Base-by-base conservation (phyloP, 2,113 vertebrate genomes). In the Telmatochromis sp. region DNA sequence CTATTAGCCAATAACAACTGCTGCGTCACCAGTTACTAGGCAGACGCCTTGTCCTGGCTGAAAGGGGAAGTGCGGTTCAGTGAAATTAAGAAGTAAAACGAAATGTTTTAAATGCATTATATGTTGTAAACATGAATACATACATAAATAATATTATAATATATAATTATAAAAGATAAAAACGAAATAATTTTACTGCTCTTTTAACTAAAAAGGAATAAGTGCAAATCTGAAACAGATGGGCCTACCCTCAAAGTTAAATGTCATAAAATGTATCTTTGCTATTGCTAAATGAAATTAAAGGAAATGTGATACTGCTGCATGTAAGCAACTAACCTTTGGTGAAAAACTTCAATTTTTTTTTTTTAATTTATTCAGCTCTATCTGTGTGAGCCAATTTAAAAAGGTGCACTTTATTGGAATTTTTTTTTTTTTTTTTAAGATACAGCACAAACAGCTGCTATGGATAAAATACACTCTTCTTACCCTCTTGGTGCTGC, bases 21-120 rank as follows among this genome's bases (percentile, higher is more conserved):
- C 6, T 35, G 50, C 47, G n/a, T 91, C 87, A 91, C 9, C 14
- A 60, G 89, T 92, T 93, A 40, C 93, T 73, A 91, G 91, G 92
- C 28, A 91, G 89, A 89, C 19, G 11, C 33, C 12, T 10, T 54
- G 45, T 31, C 73, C 17, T 51, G 45, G 15, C 28, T 51, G 26
- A 31, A 78, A 7, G 40, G 3, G 26, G 23, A 50, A 50, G 71
- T 78, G 45, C 17, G 26, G 15, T 19, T 75, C 17, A 19, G 45
- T 50, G 23, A 78, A 78, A 0, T 31, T 8, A 33, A 78, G 11
- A 28, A 50, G 42, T 50, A 28, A 78, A 78, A 78, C 9, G 3
- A 51, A 51, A 50, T 51, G 45, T 51, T 50, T 78, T 28, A n/a
- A 31, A 4, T 33, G 45, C 19, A 51, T 50, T 31, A 50, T 50